Base-by-base conservation (phyloP, 2,888 invertebrate genomes). In the Phania funesta region DNA sequence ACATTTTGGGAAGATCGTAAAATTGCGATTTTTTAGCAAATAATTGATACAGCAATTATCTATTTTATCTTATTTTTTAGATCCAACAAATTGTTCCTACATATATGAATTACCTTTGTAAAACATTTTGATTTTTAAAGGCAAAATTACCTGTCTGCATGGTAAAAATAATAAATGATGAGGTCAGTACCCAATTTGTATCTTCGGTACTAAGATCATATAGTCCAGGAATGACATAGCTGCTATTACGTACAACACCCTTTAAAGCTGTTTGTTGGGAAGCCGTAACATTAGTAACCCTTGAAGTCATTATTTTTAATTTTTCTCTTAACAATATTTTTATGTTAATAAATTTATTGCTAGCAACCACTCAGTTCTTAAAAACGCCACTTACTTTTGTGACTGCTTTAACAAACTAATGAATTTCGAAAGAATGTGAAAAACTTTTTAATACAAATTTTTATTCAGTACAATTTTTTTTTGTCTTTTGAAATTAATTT, bases 111-210 rank as follows among this genome's bases (percentile, higher is more conserved):
- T n/a, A n/a, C n/a, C n/a, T n/a, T n/a, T n/a, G n/a, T n/a, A n/a
- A n/a, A n/a, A n/a, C n/a, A n/a, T n/a, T n/a, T 8, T 13, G 1
- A 9, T 11, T 13, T 11, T 29, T 11, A 16, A 46, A 38, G 13
- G 8, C 29, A n/a, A n/a, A n/a, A n/a, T 87, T 90, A 96, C 96
- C 97, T 83, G 97, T 97, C 92, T 97, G 97, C 97, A 97, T 97
- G 0, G 97, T 97, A 89, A 97, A 97, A 84, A 97, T 96, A 87
- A 97, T 96, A 89, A 97, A 97, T 0, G 97, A 95, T 65, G 95
- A 96, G 0, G 97, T 96, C 71, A 97, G 92, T 62, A 97, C 95
- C 97, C 97, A 97, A 86, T 95, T 96, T 11, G 96, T 95, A 88
- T 97, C 97, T 88, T 96, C 97, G 7, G 93, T 93, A 80, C 93